These are phyloP conservation scores for Agriopis marginaria DNA, from an alignment of 2,888 invertebrate genomes.

Conservation along the genomic window DNA sequence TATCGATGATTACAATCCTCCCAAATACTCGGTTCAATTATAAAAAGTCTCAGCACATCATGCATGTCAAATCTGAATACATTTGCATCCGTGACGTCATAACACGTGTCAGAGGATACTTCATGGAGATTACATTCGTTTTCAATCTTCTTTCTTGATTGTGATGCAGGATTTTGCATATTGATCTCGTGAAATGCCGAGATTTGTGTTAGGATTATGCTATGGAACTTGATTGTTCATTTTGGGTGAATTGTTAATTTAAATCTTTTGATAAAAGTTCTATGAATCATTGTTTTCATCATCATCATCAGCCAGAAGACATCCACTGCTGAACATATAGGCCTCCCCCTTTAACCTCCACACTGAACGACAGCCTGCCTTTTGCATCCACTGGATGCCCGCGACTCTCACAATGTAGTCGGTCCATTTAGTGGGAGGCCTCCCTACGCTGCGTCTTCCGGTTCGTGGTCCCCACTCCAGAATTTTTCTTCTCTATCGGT, in stretches of 20 bases:
- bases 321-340: too few species aligned
- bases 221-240: constrained; percentile 7
- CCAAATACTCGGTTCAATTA: neutral
- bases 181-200: constrained; percentile 17
- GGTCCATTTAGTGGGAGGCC: too few species aligned
- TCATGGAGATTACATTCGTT: constrained; percentile 78
- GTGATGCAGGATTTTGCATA: constrained; percentile 47
- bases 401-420: too few species aligned
- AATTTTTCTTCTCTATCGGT: too few species aligned
- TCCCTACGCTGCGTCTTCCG: too few species aligned
- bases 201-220: constrained; percentile 3
- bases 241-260: neutral
- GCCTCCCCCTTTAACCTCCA: too few species aligned
- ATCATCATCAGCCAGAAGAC: too few species aligned
- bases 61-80: constrained; percentile 59
- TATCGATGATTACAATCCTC: too few species aligned
- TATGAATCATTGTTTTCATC: neutral
- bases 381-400: too few species aligned
- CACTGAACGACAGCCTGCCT: too few species aligned
- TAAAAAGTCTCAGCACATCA: constrained; percentile 49
- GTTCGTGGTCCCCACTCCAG: too few species aligned
- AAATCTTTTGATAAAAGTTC: too few species aligned
- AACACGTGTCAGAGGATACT: constrained; percentile 65
- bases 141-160: constrained; percentile 70
- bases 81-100: constrained; percentile 66